A percentile compares a stretch with the other conserved stretches of the same genome.
Conservation (phyloP, 2,888 invertebrate genomes). For the Nephrotoma flavescens region DNA sequence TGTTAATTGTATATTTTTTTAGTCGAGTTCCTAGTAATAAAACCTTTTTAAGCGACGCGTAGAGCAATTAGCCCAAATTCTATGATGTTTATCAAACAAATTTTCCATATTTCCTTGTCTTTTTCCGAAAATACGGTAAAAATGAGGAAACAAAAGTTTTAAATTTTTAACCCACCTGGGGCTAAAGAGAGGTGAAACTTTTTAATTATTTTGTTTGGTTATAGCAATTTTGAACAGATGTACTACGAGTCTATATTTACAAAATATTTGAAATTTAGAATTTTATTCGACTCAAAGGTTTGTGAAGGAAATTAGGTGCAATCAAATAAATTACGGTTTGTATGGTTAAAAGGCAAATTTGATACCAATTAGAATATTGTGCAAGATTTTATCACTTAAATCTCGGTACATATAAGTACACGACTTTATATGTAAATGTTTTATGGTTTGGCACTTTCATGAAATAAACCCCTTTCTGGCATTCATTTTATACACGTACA, state of each 20-base stretch:
- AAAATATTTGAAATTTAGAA: background rate
- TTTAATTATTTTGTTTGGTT: background rate
- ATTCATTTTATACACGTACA: background rate
- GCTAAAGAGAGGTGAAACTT: background rate
- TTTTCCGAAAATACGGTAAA: background rate
- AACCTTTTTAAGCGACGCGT: background rate
- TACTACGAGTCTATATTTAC: background rate
- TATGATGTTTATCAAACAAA: background rate
- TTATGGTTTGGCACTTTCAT: background rate
- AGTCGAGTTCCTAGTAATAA: too few species aligned
- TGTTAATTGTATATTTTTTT: too few species aligned
- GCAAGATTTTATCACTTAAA: background rate
- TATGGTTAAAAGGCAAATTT: too few species aligned
- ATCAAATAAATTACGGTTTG: background rate
- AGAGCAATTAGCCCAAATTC: background rate
- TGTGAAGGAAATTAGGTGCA: background rate
- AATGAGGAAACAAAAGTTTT: background rate
- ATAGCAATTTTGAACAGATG: background rate
- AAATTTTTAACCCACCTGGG: background rate
- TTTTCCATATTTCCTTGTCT: background rate
- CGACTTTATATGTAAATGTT: background rate
- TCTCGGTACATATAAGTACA: background rate
- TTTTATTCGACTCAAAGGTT: background rate
- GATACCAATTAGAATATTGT: background rate
- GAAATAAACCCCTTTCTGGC: background rate